These are phyloP conservation scores for Cheilinus undulatus DNA, from an alignment of 2,113 vertebrate genomes.

Conservation along the genomic window DNA sequence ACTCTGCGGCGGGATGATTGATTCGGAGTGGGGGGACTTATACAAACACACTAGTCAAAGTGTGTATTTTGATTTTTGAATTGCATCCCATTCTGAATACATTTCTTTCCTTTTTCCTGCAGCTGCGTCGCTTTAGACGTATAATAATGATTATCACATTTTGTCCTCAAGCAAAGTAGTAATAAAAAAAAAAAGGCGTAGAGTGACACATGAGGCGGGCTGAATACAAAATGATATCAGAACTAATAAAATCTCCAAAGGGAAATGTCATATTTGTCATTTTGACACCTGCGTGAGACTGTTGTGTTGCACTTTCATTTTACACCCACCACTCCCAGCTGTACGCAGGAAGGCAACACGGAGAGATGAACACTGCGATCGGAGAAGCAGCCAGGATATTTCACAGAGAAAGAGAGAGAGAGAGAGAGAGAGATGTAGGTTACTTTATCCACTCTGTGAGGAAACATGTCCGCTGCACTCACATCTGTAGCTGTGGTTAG, in stretches of 20 bases:
- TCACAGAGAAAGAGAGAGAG: slow-evolving; percentile 29
- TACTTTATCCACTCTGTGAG: slow-evolving; percentile 54
- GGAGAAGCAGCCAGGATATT: slow-evolving; percentile 45
- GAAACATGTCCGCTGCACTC: slow-evolving; percentile 42
- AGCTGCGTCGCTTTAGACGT: slow-evolving; percentile 68
- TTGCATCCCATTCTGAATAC: slow-evolving; percentile 39
- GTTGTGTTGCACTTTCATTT: slow-evolving; percentile 75
- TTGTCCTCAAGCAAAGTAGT: slow-evolving; percentile 68
- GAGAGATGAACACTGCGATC: slow-evolving; percentile 48
- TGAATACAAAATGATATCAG: slow-evolving; percentile 68
- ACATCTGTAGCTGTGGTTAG: slow-evolving; percentile 48
- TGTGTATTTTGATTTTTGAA: slow-evolving; percentile 58
- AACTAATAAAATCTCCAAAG: slow-evolving; percentile 71
- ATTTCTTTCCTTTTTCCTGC: slow-evolving; percentile 35
- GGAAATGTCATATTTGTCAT: slow-evolving; percentile 79
- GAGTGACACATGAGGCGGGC: slow-evolving; percentile 51
- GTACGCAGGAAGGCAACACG: slow-evolving; percentile 48
- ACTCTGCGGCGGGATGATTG: slow-evolving; percentile 55
- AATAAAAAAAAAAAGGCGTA: slow-evolving; percentile 52
- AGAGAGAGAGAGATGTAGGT: slow-evolving; percentile 33
- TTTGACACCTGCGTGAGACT: slow-evolving; percentile 74
- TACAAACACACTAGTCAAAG: slow-evolving; percentile 60
- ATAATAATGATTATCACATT: slow-evolving; percentile 71
- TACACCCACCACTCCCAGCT: slow-evolving; percentile 72
- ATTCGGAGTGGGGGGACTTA: slow-evolving; percentile 45